phyloP scores from a whole-genome alignment of 2,888 invertebrate species.

The Troides helena region DNA sequence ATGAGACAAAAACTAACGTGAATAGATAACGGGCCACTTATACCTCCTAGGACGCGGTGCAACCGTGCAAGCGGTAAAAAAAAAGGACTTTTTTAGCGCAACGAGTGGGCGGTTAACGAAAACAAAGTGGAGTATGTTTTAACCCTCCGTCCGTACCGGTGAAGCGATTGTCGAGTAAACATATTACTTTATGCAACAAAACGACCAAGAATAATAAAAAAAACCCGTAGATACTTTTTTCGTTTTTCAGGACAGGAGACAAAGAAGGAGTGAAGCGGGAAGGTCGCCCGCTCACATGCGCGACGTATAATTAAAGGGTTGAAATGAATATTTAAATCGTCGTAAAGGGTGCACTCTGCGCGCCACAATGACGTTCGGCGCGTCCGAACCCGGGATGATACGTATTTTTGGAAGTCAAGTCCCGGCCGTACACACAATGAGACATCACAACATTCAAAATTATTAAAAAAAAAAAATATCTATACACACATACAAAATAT shows the following conservation, averaged over 20 bases:
- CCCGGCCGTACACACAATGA: conserved; percentile 47
- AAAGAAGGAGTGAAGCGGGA: conserved; percentile 58
- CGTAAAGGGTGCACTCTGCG: conserved; percentile 61
- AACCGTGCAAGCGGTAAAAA: conserved; percentile 13
- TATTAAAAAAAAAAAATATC: too few relatives aligned
- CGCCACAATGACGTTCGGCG: conserved; percentile 73
- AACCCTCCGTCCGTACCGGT: conserved; percentile 32
- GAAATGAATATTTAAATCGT: conserved; percentile 78
- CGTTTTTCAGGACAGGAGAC: conserved; percentile 37
- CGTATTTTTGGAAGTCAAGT: conserved; percentile 71
- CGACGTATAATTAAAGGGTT: conserved; percentile 76
- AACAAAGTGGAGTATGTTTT: conserved; percentile 31
- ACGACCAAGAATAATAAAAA: conserved; percentile 39
- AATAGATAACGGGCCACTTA: conserved; percentile 30
- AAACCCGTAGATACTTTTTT: conserved; percentile 28
- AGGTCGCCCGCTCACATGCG: conserved; percentile 69
- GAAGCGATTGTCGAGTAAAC: conserved; percentile 35
- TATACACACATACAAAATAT: too few relatives aligned
- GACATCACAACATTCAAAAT: not conserved
- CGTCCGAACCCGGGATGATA: conserved; percentile 70
- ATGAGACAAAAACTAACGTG: conserved; percentile 26
- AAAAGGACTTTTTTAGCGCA: conserved; percentile 11
- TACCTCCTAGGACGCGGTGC: conserved; percentile 22
- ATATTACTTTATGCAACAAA: conserved; percentile 39
- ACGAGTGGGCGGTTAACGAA: conserved; percentile 30